Base-by-base conservation (phyloP, 2,888 invertebrate species). In the Leptodirus hochenwartii region DNA sequence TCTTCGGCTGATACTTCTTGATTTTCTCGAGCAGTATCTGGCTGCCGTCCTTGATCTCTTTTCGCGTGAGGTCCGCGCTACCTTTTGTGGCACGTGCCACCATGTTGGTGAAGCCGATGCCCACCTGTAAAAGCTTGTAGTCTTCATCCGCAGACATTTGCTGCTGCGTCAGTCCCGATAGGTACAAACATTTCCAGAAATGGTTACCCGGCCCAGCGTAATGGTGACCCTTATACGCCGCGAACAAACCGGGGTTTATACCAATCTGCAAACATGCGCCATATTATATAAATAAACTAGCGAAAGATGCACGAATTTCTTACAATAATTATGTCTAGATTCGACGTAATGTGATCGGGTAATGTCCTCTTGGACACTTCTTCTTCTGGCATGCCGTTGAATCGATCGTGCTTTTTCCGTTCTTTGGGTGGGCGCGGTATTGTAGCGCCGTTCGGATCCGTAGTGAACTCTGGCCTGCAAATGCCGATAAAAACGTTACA, bases 191-290 rank as follows among this genome's bases (percentile, higher is more conserved):
- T 64, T 93, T 93, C 95, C 95, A 96, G 63, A 96, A 95, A 63
- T 96, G 96, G 62, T 96, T 96, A 25, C 95, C 95, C 25, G 93
- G 93, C 29, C 95, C 95, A 30, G 95, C 93, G 64, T 96, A 96
- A 59, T 96, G 93, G 60, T 95, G 95, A 3, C 93, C 93, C 58
- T 91, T 90, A 62, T 88, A 91, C 39, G 95, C 95, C 41, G 95
- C 93, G 61, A 88, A 90, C 47, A 93, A 62, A 2, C 95, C 93
- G 8, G 95, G 95, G 65, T 96, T 96, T 46, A 95, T 93, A 41
- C 95, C 95, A 62, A 96, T 85, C 93, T 95, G 63, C 33, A 60
- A 54, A 39, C 8, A 5, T 20, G n/a, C 6, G n/a, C n/a, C 11
- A 24, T 27, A 10, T 17, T 25, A 32, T 29, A 29, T 25, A 16